Conservation (phyloP, 2,888 invertebrate genomes). For the Keiferia lycopersicella region DNA sequence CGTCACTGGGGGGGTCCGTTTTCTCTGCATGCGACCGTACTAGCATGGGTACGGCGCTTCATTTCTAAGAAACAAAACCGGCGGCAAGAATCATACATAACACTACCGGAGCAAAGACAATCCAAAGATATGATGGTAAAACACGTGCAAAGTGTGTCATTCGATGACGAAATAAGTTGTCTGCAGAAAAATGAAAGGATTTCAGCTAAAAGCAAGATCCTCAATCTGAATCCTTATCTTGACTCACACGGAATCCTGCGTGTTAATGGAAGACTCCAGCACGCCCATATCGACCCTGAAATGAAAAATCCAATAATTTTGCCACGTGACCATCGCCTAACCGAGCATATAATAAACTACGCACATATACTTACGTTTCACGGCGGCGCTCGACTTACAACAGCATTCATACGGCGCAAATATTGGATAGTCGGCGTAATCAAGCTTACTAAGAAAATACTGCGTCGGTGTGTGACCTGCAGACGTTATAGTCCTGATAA, state of each 20-base stretch:
- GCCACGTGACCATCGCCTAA: conserved; percentile 27
- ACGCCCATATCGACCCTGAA: conserved; percentile 15
- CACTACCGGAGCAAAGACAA: too few species aligned
- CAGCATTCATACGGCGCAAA: conserved; percentile 29
- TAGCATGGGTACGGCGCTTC: too few species aligned
- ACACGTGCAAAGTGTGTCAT: conserved; percentile 29
- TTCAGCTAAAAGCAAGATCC: conserved; percentile 29
- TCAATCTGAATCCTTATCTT: conserved; percentile 32
- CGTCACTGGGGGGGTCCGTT: too few species aligned
- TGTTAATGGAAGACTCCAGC: conserved; percentile 19
- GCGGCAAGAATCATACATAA: too few species aligned
- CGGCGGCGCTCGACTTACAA: conserved; percentile 31
- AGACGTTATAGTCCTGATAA: conserved; percentile 26
- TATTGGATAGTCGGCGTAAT: conserved; percentile 35
- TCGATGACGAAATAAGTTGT: conserved; percentile 28
- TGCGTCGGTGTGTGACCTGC: conserved; percentile 30
- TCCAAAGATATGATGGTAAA: conserved; percentile 31
- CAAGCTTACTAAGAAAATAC: conserved; percentile 28
- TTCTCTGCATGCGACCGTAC: too few species aligned
- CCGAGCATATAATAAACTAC: conserved; percentile 32
- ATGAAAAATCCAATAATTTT: conserved; percentile 29
- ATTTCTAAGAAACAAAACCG: too few species aligned
- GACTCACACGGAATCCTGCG: conserved; percentile 31
- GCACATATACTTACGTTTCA: conserved; percentile 34
- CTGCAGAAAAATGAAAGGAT: conserved; percentile 28